A percentile compares a stretch with the other conserved stretches of the same genome.
These are phyloP conservation scores for Hippocampus guttulatus DNA, from an alignment of 2,113 vertebrate genomes.

Conservation along the genomic window DNA sequence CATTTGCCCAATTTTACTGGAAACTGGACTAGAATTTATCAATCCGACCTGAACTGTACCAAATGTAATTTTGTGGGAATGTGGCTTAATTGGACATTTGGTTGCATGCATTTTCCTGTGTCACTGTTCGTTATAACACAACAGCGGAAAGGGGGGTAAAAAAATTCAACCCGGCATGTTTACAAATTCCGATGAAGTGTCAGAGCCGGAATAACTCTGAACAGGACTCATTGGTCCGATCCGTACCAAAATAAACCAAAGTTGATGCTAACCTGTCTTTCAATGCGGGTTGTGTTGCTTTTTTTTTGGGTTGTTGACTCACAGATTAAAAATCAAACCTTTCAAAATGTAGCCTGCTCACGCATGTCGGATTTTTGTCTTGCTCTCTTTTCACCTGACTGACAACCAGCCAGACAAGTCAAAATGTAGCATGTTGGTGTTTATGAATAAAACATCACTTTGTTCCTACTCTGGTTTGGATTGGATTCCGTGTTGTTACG, in stretches of 20 bases:
- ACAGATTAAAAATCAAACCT: neutral
- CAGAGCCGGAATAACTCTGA: neutral
- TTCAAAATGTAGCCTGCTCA: neutral
- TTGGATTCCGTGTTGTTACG: slow-evolving; percentile 34
- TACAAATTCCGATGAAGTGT: neutral
- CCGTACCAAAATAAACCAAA: neutral
- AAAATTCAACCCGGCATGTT: neutral
- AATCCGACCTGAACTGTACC: neutral
- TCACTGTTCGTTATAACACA: neutral
- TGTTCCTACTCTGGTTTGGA: slow-evolving; percentile 48
- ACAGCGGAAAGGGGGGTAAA: neutral
- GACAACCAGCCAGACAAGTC: slow-evolving; percentile 57
- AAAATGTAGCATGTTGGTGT: slow-evolving; percentile 29
- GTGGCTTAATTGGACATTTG: neutral
- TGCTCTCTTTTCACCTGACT: slow-evolving; percentile 33
- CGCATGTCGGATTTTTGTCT: neutral
- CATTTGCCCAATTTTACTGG: neutral
- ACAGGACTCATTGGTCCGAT: neutral
- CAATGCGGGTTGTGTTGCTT: neutral
- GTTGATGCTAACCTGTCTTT: neutral
- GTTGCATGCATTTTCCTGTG: neutral
- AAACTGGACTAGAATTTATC: neutral
- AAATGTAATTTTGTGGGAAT: neutral
- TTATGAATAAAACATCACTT: slow-evolving; percentile 60
- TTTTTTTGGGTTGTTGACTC: neutral